These are phyloP conservation scores for Synergus japonicus DNA, from an alignment of 2,888 invertebrate species.

Conservation along the genomic window DNA sequence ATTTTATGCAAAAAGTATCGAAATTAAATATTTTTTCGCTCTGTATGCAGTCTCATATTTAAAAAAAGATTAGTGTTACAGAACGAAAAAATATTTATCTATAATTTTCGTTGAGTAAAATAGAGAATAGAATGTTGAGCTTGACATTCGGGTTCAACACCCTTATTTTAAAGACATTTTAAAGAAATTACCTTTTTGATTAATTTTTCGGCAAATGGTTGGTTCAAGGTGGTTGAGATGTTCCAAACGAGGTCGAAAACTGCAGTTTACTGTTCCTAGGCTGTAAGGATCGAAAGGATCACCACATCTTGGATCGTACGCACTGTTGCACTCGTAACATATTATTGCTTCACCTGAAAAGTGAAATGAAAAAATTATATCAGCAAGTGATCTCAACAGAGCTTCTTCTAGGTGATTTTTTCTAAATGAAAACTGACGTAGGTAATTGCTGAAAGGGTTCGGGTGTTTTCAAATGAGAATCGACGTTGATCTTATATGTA, in stretches of 20 bases:
- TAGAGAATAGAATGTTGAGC: no score
- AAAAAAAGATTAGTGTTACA: no score
- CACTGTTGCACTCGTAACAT: conserved; percentile 96
- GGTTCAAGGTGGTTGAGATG: conserved; percentile 82
- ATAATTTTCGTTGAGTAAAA: no score
- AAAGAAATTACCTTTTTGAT: conserved; percentile 83
- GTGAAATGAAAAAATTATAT: conserved; percentile 33
- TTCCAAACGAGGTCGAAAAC: conserved; percentile 84
- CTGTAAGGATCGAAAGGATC: conserved; percentile 92
- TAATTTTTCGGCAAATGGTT: conserved; percentile 89
- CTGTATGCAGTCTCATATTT: no score
- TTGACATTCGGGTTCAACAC: no score
- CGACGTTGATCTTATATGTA: background rate
- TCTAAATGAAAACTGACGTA: no score
- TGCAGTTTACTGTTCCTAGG: conserved; percentile 91
- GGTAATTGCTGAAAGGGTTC: background rate
- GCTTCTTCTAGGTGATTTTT: no score
- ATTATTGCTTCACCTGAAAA: conserved; percentile 81
- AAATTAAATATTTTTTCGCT: no score
- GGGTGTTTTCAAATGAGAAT: background rate
- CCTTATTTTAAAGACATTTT: no score
- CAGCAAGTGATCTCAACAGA: no score
- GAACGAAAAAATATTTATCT: no score
- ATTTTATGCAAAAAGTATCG: no score
- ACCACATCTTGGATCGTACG: conserved; percentile 92